These are phyloP conservation scores for Lepidothrix coronata DNA, from an alignment of 2,113 vertebrate genomes.

Conservation along the genomic window DNA sequence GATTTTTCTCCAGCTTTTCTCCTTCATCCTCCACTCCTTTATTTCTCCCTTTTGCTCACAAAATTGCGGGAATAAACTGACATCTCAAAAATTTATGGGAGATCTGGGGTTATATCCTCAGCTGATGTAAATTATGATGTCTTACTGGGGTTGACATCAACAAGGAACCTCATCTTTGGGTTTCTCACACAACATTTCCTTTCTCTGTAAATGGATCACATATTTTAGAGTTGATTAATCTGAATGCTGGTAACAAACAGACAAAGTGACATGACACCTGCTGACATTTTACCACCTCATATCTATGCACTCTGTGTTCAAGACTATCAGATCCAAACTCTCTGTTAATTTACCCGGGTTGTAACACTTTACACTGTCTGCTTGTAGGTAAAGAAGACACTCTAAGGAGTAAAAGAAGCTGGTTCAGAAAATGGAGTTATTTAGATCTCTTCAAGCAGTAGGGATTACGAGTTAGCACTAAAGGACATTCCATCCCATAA, in stretches of 20 bases:
- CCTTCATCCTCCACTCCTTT: neutral
- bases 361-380: neutral
- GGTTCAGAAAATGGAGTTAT: neutral
- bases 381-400: neutral
- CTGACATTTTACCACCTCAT: neutral
- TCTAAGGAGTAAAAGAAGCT: neutral
- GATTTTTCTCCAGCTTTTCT: neutral
- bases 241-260: neutral
- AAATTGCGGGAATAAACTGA: neutral
- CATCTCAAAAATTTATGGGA: neutral
- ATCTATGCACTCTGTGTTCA: neutral
- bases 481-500: neutral
- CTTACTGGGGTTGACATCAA: neutral
- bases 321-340: neutral
- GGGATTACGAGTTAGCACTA: neutral
- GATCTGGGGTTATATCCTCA: neutral
- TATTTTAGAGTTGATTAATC: neutral
- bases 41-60: neutral
- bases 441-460: neutral
- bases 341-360: neutral
- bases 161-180: neutral
- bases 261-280: neutral
- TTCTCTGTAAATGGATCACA: neutral
- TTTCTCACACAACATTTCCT: neutral
- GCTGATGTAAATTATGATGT: neutral